Base-by-base conservation (phyloP, 2,113 vertebrate species). In the Furnarius figulus region DNA sequence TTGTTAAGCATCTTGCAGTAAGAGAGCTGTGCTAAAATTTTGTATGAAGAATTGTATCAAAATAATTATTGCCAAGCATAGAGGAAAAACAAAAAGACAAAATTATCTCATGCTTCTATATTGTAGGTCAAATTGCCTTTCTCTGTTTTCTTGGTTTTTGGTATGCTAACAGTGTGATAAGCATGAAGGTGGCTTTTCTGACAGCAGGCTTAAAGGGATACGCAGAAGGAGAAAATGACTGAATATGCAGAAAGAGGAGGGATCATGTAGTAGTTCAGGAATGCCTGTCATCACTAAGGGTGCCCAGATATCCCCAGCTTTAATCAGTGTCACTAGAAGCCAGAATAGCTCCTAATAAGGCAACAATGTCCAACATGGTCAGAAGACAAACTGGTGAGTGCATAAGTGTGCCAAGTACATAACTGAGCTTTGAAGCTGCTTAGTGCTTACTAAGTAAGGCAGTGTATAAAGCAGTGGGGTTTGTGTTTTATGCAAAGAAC, bases 351-450 rank as follows among this genome's bases (percentile, higher is more conserved):
- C 53, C 44, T 65, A 33, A 20, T 22, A 30, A 1, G 8, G 14
- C 44, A 67, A 53, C 28, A 23, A 46, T 35, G 21, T 35, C 59
- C 44, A 6, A 8, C 0, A 0, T 7, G 12, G 33, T 75, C 61
- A 55, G 52, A 52, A 85, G 62, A 71, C 23, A 88, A 68, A 82
- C 12, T 30, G 13, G 5, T 71, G 76, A 56, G 27, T 4, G 8
- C 33, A 12, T 27, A 9, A 27, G 14, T 49, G 16, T 39, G 47
- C 47, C 35, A 75, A 67, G n/a, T 10, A 78, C 8, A 4, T 11
- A 50, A n/a, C 8, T 16, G 47, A 1, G 3, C 39, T 87, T 82
- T 55, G 61, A 72, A 91, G 21, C 20, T 53, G 39, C 28, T 62
- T 25, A 33, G 33, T 13, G 59, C 59, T 61, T 39, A 61, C 24